Conservation (phyloP, 2,888 invertebrate species). For the Ophioninae sp. region DNA sequence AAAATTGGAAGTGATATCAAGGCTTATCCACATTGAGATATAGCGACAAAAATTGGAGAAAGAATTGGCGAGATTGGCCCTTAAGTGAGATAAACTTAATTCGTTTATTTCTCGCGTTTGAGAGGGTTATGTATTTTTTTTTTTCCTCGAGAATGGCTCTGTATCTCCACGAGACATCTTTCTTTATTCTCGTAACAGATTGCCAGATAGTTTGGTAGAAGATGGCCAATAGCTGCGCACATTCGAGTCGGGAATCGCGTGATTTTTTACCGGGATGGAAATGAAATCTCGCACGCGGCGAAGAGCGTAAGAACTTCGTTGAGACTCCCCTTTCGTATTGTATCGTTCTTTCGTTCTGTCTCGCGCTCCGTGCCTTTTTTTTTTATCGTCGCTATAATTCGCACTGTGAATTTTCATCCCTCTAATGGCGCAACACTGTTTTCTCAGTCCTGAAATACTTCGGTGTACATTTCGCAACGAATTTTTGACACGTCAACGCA, state of each 20-base stretch:
- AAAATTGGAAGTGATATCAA: not conserved
- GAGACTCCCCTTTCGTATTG: constrained; percentile 28
- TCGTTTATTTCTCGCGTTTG: constrained; percentile 1
- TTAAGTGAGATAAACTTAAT: constrained; percentile 5
- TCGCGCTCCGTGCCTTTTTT: constrained; percentile 19
- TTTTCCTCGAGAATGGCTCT: not conserved
- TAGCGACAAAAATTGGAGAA: not conserved
- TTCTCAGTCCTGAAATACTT: constrained; percentile 27
- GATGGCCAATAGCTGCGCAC: constrained; percentile 18
- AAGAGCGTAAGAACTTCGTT: constrained; percentile 13
- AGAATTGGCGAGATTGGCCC: not conserved
- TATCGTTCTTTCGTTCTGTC: constrained; percentile 43
- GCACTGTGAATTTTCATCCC: constrained; percentile 60
- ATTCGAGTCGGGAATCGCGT: not conserved
- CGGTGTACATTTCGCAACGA: constrained; percentile 28
- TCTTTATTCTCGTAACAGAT: constrained; percentile 37
- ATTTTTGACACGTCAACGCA: constrained; percentile 35
- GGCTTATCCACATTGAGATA: not conserved
- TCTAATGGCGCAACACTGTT: constrained; percentile 49
- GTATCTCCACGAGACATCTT: constrained; percentile 1
- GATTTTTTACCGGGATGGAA: constrained; percentile 28
- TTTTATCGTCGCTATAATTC: constrained; percentile 59
- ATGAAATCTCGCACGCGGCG: constrained; percentile 51
- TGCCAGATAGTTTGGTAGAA: constrained; percentile 17
- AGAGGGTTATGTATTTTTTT: not conserved